A percentile compares a stretch with the other conserved stretches of the same genome.
Evolutionary conservation across 2,797 vertebrate genomes (phyloP).

Genomic region (Lerista edwardsae): DNA sequence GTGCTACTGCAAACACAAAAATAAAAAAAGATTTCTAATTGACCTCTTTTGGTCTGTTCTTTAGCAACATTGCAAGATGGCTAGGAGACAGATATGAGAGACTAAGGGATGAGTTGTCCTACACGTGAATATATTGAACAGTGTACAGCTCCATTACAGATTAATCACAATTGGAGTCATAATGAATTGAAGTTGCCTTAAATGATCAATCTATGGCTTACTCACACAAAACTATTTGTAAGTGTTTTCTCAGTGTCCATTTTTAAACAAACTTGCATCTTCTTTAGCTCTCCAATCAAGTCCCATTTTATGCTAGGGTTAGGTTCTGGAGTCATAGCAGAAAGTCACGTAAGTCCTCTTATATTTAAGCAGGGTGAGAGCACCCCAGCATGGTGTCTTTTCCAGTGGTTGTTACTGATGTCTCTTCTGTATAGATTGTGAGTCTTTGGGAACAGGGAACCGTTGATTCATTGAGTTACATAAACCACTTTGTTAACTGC

Average conservation of each 20-base stretch:
- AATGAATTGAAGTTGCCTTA: not conserved
- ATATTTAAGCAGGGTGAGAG: no score
- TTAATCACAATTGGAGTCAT: not conserved
- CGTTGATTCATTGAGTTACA: no score
- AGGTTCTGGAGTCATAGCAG: no score
- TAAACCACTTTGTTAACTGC: no score
- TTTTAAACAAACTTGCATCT: not conserved
- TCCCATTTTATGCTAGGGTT: no score
- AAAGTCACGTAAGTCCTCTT: no score
- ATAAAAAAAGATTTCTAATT: not conserved
- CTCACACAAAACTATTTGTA: not conserved
- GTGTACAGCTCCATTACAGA: not conserved
- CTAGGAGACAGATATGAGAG: not conserved
- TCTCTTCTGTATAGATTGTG: no score
- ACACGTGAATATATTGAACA: not conserved
- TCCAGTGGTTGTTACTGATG: no score
- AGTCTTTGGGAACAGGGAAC: no score
- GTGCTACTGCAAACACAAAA: no score
- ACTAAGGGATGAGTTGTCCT: not conserved
- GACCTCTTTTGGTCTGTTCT: not conserved
- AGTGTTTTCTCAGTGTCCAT: not conserved
- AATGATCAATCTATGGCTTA: not conserved
- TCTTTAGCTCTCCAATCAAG: not conserved
- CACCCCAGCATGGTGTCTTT: no score
- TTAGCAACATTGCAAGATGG: not conserved